Evolutionary conservation across 2,113 vertebrate genomes (phyloP).

Genomic region (Hirundichthys speculiger): DNA sequence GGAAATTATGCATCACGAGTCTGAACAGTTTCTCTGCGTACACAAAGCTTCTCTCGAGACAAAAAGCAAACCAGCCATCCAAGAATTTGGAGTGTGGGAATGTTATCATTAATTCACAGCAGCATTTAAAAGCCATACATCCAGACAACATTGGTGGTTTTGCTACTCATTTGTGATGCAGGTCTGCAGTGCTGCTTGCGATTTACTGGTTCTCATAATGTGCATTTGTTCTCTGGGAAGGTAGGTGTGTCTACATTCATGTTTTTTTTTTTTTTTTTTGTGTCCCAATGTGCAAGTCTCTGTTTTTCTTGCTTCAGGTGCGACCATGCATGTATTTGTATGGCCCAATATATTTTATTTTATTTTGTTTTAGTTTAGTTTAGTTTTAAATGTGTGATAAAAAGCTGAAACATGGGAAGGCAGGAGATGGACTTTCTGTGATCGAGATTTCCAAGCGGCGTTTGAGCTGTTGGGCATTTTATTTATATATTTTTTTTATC

Average conservation of each 20-base stretch:
- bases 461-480: conserved; percentile 56
- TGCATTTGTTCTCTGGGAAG: conserved; percentile 32
- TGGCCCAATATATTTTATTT: conserved; percentile 42
- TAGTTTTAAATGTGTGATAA: conserved; percentile 35
- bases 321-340: conserved; percentile 27
- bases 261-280: too few species aligned
- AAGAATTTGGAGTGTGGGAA: conserved; percentile 44
- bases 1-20: conserved; percentile 49
- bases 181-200: conserved; percentile 39
- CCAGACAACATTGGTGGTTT: conserved; percentile 13
- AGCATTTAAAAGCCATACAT: conserved; percentile 19
- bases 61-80: conserved; percentile 35
- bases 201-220: conserved; percentile 47
- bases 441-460: conserved; percentile 64
- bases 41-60: conserved; percentile 11
- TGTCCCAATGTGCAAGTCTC: conserved; percentile 17
- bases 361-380: conserved; percentile 50
- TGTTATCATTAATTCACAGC: conserved; percentile 53
- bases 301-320: conserved; percentile 12
- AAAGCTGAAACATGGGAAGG: conserved; percentile 38
- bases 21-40: conserved; percentile 25
- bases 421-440: conserved; percentile 36
- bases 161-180: conserved; percentile 33
- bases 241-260: conserved; percentile 41
- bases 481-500: conserved; percentile 48